Evolutionary conservation across 2,113 vertebrate species (phyloP).

Genomic region (Mastomys natalensis): DNA sequence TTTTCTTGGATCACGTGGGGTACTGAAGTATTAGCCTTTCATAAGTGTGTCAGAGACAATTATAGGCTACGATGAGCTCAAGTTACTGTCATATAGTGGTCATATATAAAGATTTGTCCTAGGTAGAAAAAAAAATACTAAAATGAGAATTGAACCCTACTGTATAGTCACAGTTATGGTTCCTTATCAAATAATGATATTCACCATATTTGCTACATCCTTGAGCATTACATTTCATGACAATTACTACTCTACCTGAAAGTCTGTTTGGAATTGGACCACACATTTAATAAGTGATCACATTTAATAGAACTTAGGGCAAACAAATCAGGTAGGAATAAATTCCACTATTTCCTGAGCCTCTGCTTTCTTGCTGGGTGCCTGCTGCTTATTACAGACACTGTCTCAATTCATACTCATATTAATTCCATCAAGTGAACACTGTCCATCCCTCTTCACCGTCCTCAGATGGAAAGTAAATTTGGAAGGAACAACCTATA

Average conservation of each 20-base stretch:
- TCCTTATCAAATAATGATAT: not conserved
- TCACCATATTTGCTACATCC: not conserved
- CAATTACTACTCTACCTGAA: not conserved
- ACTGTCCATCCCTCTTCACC: not conserved
- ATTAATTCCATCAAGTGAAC: not conserved
- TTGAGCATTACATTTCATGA: not conserved
- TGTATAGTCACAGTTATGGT: not conserved
- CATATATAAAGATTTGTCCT: not conserved
- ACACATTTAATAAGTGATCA: not conserved
- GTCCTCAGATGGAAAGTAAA: not conserved
- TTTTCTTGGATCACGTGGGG: not conserved
- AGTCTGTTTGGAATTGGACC: not conserved
- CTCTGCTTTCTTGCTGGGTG: not conserved
- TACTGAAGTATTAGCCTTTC: not conserved
- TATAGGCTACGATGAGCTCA: not conserved
- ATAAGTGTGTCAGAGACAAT: not conserved
- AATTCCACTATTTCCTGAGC: not conserved
- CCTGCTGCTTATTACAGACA: not conserved
- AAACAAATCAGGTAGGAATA: slow-evolving; percentile 13
- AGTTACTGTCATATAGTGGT: not conserved
- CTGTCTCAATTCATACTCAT: not conserved
- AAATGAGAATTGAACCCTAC: not conserved
- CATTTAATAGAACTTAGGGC: not conserved
- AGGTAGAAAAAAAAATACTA: not conserved
- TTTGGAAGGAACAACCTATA: not conserved